Conservation (phyloP, 92 coral and sea anemone species). For the Actinostola sp. region DNA sequence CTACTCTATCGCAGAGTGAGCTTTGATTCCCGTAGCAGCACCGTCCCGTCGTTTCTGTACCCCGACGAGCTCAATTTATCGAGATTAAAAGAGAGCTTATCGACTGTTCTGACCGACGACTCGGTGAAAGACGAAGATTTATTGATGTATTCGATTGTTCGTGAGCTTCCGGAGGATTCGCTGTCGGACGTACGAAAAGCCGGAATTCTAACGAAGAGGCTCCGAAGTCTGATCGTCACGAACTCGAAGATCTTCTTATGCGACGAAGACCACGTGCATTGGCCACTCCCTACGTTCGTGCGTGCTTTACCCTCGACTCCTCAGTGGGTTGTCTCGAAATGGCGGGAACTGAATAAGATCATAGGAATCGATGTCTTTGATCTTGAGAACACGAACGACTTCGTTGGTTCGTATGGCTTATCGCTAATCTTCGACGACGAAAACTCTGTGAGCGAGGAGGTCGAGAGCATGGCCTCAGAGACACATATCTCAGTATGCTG, state of each 20-base stretch:
- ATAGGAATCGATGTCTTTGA: slow-evolving; percentile 92
- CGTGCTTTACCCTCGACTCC: slow-evolving; percentile 95
- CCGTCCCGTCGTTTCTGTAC: slow-evolving; percentile 61
- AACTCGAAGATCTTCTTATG: slow-evolving; percentile 84
- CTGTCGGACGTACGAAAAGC: slow-evolving; percentile 48
- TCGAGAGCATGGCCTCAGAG: slow-evolving; percentile 44
- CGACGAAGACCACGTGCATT: slow-evolving; percentile 98
- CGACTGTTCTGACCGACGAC: slow-evolving; percentile 31
- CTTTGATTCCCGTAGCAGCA: slow-evolving; percentile 46
- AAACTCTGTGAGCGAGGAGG: slow-evolving; percentile 51
- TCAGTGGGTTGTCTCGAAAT: slow-evolving; percentile 96
- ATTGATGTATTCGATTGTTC: slow-evolving; percentile 87
- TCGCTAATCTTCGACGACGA: slow-evolving; percentile 82
- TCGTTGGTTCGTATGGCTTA: slow-evolving; percentile 81
- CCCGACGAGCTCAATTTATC: slow-evolving; percentile 75
- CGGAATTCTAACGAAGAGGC: slow-evolving; percentile 78
- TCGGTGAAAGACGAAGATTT: slow-evolving; percentile 61
- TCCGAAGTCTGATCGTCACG: slow-evolving; percentile 86
- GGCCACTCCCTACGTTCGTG: slow-evolving; percentile 96
- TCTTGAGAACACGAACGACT: slow-evolving; percentile 60
- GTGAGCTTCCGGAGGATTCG: slow-evolving; percentile 72
- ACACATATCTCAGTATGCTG: slow-evolving; percentile 63
- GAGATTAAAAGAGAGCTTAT: slow-evolving; percentile 65
- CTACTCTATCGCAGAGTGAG: slow-evolving; percentile 59
- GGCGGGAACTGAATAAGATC: slow-evolving; percentile 71